Base-by-base conservation (phyloP, 2,888 invertebrate species). In the Tipula vernalis region DNA sequence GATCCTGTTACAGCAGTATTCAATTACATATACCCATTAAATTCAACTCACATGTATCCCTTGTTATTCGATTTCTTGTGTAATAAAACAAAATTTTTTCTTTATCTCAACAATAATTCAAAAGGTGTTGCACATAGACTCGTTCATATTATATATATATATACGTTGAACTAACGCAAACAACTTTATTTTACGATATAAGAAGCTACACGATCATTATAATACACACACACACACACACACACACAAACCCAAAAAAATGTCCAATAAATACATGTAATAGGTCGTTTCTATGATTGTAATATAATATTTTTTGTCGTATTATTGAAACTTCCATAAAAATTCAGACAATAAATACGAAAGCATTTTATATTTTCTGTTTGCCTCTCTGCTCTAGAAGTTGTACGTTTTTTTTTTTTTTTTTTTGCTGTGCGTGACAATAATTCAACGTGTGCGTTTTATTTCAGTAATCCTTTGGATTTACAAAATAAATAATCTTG, bases 401-500 rank as follows among this genome's bases (percentile, higher is more conserved):
- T 71, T 8, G 71, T 57, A 6, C 1, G 39, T 71, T 28, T 18
- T 71, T 18, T 28, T 71, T 71, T 71, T 71, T 51, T 15, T 51
- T 51, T 5, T 28, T 71, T 3, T 71, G 28, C 71, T 71, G 84
- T 41, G 84, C 84, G 84, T 84, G 84, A 84, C 84, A 84, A 84
- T 84, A 84, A 39, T 84, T 84, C 41, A 84, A 84, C 84, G 84
- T 84, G 84, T 84, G 84, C 84, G 84, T 84, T 84, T 39, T 84
- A 84, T 84, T 84, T 39, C 41, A 36, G 84, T 84, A 84, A 84
- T 84, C 84, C 84, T 36, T 84, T 84, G 84, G 84, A 84, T 84
- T 84, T 84, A 84, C 84, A 84, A 84, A 84, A 84, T 41, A 84
- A 84, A 84, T 84, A 84, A 84, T 84, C 84, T 28, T 84, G 84